Conservation (phyloP, 2,888 invertebrate genomes). For the Drosophila nigritarsus region DNA sequence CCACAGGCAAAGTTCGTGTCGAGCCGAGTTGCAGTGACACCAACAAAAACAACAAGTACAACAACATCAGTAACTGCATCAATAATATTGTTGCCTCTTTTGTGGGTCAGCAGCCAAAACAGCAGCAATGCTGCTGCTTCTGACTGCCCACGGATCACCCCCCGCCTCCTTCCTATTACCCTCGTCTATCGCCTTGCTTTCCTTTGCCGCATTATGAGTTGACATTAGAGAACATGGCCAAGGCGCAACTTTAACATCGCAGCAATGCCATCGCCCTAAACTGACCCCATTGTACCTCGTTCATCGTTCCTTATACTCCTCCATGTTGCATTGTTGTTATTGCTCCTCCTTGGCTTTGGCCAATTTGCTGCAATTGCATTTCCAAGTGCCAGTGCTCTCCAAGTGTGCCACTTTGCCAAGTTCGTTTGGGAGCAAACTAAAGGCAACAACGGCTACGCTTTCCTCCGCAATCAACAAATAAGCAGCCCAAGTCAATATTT, state of each 20-base stretch:
- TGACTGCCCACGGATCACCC: neutral
- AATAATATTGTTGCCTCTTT: slow-evolving; percentile 30
- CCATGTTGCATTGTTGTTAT: slow-evolving; percentile 21
- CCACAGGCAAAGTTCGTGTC: slow-evolving; percentile 71
- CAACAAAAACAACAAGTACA: slow-evolving; percentile 36
- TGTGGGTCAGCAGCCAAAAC: slow-evolving; percentile 64
- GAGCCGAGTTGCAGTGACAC: slow-evolving; percentile 58
- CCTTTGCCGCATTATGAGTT: slow-evolving; percentile 72
- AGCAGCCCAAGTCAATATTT: slow-evolving; percentile 70
- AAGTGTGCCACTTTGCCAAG: slow-evolving; percentile 75
- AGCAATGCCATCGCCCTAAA: slow-evolving; percentile 75
- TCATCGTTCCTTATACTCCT: slow-evolving; percentile 7
- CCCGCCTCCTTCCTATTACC: neutral
- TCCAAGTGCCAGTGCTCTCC: slow-evolving; percentile 37
- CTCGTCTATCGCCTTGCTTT: slow-evolving; percentile 1
- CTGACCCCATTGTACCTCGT: slow-evolving; percentile 71
- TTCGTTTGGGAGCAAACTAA: slow-evolving; percentile 39
- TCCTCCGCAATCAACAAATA: slow-evolving; percentile 24
- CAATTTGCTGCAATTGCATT: slow-evolving; percentile 78
- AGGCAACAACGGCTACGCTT: slow-evolving; percentile 17
- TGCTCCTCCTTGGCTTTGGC: slow-evolving; percentile 57
- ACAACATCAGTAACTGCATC: slow-evolving; percentile 10
- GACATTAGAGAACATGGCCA: slow-evolving; percentile 79
- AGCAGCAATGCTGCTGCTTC: slow-evolving; percentile 10
- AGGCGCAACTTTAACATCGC: slow-evolving; percentile 61